phyloP scores from a whole-genome alignment of 2,113 vertebrate genomes.

The Zapus hudsonius region DNA sequence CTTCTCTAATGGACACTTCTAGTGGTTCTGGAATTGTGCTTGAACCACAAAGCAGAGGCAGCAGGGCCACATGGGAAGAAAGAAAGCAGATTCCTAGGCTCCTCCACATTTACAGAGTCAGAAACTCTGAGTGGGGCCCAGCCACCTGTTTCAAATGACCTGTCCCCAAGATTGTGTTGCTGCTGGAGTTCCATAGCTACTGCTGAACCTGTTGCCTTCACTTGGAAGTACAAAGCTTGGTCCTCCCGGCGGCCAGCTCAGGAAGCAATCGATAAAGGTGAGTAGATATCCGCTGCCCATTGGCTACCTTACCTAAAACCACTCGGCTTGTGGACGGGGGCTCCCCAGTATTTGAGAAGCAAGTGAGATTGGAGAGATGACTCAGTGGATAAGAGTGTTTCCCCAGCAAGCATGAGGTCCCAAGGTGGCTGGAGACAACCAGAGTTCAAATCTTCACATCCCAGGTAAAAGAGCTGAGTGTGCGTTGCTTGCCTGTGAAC shows the following conservation, averaged over 20 bases:
- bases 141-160: background rate
- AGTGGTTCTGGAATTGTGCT: background rate
- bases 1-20: background rate
- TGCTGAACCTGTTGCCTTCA: accelerated
- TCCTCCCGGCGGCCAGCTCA: too few relatives aligned
- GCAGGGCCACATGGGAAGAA: background rate
- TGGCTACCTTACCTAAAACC: background rate
- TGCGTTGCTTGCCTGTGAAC: too few relatives aligned
- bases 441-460: too few relatives aligned
- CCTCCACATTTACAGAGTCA: background rate
- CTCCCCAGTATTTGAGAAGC: background rate
- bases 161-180: background rate
- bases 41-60: background rate
- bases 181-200: background rate
- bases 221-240: background rate
- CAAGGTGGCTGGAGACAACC: too few relatives aligned
- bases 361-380: too few relatives aligned
- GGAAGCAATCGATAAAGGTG: background rate
- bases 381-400: too few relatives aligned
- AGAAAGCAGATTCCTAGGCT: background rate
- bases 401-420: too few relatives aligned
- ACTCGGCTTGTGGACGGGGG: background rate
- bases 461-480: too few relatives aligned
- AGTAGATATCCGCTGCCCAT: background rate
- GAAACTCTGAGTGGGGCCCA: background rate